Evolutionary conservation across 2,113 vertebrate genomes (phyloP).

Genomic region (Cyanoramphus novaezelandiae): DNA sequence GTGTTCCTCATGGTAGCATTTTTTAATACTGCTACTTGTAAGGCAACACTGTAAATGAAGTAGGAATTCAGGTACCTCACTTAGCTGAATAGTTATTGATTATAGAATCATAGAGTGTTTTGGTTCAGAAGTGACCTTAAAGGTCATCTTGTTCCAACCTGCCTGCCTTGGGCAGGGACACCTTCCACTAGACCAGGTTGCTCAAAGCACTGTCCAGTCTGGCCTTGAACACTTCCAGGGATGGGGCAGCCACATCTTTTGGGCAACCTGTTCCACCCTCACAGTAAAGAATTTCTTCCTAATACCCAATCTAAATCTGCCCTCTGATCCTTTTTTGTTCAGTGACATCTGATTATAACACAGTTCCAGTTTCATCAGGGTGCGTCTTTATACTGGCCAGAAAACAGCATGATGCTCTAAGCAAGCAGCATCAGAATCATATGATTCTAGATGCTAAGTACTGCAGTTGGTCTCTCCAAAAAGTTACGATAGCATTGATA

Average conservation of each 20-base stretch:
- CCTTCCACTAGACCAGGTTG: neutral
- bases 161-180: neutral
- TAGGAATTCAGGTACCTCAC: neutral
- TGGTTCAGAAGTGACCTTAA: neutral
- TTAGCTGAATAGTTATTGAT: neutral
- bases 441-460: neutral
- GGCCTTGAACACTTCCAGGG: neutral
- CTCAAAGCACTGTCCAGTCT: neutral
- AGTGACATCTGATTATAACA: neutral
- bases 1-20: neutral
- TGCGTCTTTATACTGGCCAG: neutral
- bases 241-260: neutral
- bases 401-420: neutral
- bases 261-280: neutral
- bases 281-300: neutral
- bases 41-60: neutral
- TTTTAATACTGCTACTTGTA: neutral
- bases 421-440: accelerated
- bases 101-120: neutral
- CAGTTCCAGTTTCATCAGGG: neutral
- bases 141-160: neutral
- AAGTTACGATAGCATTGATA: neutral
- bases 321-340: neutral
- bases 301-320: neutral
- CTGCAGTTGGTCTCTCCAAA: neutral